A percentile compares a stretch with the other conserved stretches of the same genome.
phyloP scores from a whole-genome alignment of 1,140 invertebrate species.

The Drosophila varians region DNA sequence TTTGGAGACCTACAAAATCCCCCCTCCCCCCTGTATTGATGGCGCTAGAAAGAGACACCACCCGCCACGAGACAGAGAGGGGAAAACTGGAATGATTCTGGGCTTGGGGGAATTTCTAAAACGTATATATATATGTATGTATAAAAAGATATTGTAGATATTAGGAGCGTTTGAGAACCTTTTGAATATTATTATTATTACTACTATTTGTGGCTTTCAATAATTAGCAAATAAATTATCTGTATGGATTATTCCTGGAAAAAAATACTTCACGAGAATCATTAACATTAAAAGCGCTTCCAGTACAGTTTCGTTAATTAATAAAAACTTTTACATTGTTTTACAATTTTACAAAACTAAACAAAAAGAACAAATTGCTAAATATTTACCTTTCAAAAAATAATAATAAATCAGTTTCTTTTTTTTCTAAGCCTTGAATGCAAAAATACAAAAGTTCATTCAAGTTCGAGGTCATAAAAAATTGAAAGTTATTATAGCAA shows the following conservation, averaged over 20 bases:
- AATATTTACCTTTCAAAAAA: too few species aligned
- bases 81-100: conserved; percentile 40
- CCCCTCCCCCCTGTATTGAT: not conserved
- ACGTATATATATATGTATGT: conserved; percentile 2
- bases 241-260: conserved; percentile 47
- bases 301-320: conserved; percentile 49
- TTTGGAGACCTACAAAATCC: conserved; percentile 34
- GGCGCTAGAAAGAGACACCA: not conserved
- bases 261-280: conserved; percentile 42
- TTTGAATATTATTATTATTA: conserved; percentile 37
- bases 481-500: conserved; percentile 5
- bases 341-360: too few species aligned
- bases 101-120: conserved; percentile 54
- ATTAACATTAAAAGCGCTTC: not conserved
- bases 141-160: not conserved
- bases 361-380: too few species aligned
- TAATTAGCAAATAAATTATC: conserved; percentile 68
- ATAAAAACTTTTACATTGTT: conserved; percentile 16
- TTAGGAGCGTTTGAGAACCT: conserved; percentile 14
- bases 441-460: not conserved
- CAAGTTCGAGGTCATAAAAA: conserved; percentile 11
- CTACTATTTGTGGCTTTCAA: conserved; percentile 55
- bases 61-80: not conserved
- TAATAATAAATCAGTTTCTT: too few species aligned
- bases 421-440: not conserved